Evolutionary conservation across 2,888 invertebrate genomes (phyloP), one percentile per base, ranked within the genome.

Genomic region (Elegia similella): DNA sequence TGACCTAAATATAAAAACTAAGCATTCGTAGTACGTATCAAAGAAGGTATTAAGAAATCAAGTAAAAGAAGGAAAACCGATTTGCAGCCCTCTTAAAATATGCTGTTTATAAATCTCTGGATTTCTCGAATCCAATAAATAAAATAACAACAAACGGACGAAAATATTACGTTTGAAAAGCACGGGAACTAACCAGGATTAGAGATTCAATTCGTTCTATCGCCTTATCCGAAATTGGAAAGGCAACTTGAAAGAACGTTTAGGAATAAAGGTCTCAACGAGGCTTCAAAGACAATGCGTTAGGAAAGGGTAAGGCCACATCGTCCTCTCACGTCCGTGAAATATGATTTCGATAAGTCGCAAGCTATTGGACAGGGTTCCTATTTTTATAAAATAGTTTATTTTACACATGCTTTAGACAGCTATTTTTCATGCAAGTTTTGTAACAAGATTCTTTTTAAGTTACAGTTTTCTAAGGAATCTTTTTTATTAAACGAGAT

Each of bases 311-410:
- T 86, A 84, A 83, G 82, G 82, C 82, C 80, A 82, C 80, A 82
- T 76, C 80, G 84, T 79, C 78, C 82, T 82, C 84, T 79, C 88
- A 88, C 88, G 89, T 88, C 79, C 78, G 79, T 89, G 87, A 89
- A 89, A 89, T 89, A 89, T 89, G 88, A 88, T 88, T 88, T 86
- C 88, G 87, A 89, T 89, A 89, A 89, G 84, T 87, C 83, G 85
- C 80, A 76, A 75, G 81, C 84, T 87, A 88, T 88, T 87, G 87
- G 85, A 82, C 84, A 75, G 75, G 79, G 79, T 76, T 79, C 72
- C 67, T 72, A 78, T 81, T 84, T 84, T 83, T 82, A 82, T 80
- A 82, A 82, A 82, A 83, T 80, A 78, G 76, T 84, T 81, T 83
- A 84, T 84, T 80, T 81, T 80, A 82, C 80, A 80, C 76, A 76